phyloP scores from a whole-genome alignment of 2,113 vertebrate species.

The Pollachius pollachius region DNA sequence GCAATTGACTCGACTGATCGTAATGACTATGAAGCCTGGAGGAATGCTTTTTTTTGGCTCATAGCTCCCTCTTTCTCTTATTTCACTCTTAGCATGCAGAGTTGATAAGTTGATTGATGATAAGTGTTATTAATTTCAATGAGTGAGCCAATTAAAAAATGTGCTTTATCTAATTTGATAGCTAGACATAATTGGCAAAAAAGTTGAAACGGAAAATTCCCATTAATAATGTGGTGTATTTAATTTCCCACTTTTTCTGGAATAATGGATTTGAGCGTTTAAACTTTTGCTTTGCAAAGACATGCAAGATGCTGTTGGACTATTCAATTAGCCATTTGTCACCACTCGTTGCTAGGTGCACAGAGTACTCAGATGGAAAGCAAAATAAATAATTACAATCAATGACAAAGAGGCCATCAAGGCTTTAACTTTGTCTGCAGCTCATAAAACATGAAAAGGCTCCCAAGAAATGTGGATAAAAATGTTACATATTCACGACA shows the following conservation, averaged over 20 bases:
- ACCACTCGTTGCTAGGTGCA: slow-evolving; percentile 52
- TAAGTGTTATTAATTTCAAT: slow-evolving; percentile 79
- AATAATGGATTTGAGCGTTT: slow-evolving; percentile 60
- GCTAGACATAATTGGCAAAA: slow-evolving; percentile 69
- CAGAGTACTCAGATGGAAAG: slow-evolving; percentile 55
- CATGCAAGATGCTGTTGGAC: slow-evolving; percentile 55
- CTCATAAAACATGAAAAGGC: slow-evolving; percentile 54
- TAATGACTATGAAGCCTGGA: slow-evolving; percentile 39
- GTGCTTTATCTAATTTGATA: slow-evolving; percentile 76
- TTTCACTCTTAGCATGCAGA: slow-evolving; percentile 50
- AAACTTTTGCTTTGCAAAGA: slow-evolving; percentile 59
- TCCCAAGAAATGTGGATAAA: slow-evolving; percentile 53
- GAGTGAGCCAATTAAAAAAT: slow-evolving; percentile 76
- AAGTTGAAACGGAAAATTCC: slow-evolving; percentile 67
- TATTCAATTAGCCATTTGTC: slow-evolving; percentile 65
- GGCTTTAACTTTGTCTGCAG: slow-evolving; percentile 58
- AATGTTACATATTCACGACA: slow-evolving; percentile 26
- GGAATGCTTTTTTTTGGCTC: slow-evolving; percentile 36
- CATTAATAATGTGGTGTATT: slow-evolving; percentile 66
- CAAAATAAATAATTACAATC: slow-evolving; percentile 68
- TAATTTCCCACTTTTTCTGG: slow-evolving; percentile 64
- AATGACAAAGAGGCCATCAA: slow-evolving; percentile 73
- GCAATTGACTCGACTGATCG: slow-evolving; percentile 31
- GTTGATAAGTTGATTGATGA: slow-evolving; percentile 75
- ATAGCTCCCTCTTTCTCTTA: slow-evolving; percentile 32